Evolutionary conservation across 1,140 invertebrate genomes (phyloP).

Genomic region (Drosophila quadrilineata): DNA sequence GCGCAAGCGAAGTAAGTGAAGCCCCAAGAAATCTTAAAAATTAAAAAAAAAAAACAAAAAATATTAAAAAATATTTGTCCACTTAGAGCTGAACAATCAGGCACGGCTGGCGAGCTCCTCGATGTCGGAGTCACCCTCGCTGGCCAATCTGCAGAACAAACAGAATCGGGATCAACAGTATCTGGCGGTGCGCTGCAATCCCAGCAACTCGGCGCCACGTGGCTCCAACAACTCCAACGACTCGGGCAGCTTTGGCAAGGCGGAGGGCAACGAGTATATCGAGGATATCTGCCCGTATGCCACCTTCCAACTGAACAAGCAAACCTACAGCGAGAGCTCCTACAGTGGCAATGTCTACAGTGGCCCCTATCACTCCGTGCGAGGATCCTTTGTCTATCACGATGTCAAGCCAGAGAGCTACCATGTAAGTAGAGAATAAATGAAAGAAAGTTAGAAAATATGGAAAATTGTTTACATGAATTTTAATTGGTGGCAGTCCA

Average conservation of each 20-base stretch:
- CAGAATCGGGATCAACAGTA: slow-evolving; percentile 89
- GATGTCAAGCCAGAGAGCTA: slow-evolving; percentile 85
- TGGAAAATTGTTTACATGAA: not conserved
- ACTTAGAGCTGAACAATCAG: slow-evolving; percentile 64
- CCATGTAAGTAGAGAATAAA: slow-evolving; percentile 81
- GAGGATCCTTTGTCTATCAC: slow-evolving; percentile 94
- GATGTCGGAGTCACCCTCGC: slow-evolving; percentile 85
- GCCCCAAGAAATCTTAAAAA: not conserved
- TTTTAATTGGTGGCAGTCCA: slow-evolving; percentile 83
- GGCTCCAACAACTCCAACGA: slow-evolving; percentile 82
- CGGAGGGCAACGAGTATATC: slow-evolving; percentile 88
- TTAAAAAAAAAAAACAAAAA: not conserved
- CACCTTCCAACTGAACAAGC: slow-evolving; percentile 93
- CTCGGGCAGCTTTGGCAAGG: slow-evolving; percentile 82
- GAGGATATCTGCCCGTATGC: slow-evolving; percentile 96
- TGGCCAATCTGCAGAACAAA: slow-evolving; percentile 89
- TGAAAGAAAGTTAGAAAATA: too few species aligned
- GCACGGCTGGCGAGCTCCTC: slow-evolving; percentile 73
- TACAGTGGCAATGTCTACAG: slow-evolving; percentile 94
- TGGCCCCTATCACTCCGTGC: slow-evolving; percentile 91
- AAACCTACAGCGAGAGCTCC: slow-evolving; percentile 92
- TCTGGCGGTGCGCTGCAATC: slow-evolving; percentile 83
- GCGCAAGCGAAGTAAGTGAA: slow-evolving; percentile 85
- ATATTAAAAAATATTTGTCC: not conserved
- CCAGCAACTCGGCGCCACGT: slow-evolving; percentile 78